Evolutionary conservation across 2,888 invertebrate genomes (phyloP).

Genomic region (Lasiommata megera): DNA sequence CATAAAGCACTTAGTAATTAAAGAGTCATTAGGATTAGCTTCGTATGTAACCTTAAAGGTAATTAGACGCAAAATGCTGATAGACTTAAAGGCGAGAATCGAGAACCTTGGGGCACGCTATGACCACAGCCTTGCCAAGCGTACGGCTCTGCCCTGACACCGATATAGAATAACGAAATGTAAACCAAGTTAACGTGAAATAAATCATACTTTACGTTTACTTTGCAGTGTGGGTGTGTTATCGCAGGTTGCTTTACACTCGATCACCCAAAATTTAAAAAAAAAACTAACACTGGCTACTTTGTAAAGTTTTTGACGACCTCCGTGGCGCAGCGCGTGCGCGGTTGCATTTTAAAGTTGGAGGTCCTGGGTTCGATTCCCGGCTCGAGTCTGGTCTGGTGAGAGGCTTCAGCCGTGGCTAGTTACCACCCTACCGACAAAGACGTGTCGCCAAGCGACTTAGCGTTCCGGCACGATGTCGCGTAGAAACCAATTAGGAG

Average conservation of each 20-base stretch:
- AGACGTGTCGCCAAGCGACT: too few species aligned
- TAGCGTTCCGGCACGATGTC: too few species aligned
- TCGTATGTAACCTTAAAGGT: conserved; percentile 14
- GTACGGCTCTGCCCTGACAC: conserved; percentile 53
- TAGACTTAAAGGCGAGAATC: conserved; percentile 14
- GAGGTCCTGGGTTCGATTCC: too few species aligned
- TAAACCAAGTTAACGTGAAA: conserved; percentile 19
- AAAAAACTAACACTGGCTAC: too few species aligned
- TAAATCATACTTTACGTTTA: conserved; percentile 15
- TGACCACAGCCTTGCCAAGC: conserved; percentile 22
- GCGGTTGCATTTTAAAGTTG: too few species aligned
- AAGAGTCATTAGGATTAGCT: neutral
- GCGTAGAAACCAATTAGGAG: too few species aligned
- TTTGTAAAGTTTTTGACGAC: too few species aligned
- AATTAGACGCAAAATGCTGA: conserved; percentile 21
- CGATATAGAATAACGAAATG: conserved; percentile 57
- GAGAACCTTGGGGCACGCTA: conserved; percentile 20
- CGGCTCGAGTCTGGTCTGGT: too few species aligned
- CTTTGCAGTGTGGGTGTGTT: conserved; percentile 12
- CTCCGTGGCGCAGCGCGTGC: too few species aligned
- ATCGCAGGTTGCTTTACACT: conserved; percentile 26
- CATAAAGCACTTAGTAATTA: neutral
- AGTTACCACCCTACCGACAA: too few species aligned
- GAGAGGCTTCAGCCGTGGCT: too few species aligned
- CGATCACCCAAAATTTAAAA: conserved; percentile 9